Conservation (phyloP, 2,797 vertebrate genomes). For the Spinus olivaceus region DNA sequence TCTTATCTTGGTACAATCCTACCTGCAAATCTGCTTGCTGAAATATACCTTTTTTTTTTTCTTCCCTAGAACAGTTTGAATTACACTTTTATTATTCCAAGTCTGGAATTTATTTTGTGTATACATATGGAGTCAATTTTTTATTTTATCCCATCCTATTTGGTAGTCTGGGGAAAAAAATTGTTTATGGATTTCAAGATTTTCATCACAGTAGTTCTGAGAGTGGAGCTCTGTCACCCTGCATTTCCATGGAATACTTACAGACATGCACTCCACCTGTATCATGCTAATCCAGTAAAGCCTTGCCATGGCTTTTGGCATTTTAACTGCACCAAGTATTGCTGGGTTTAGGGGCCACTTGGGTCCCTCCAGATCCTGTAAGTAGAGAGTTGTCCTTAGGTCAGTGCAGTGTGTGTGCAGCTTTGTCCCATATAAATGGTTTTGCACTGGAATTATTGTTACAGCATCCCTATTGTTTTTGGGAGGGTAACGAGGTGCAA, state of each 20-base stretch:
- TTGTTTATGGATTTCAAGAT: neutral
- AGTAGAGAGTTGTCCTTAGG: neutral
- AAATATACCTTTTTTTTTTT: neutral
- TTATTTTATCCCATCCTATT: neutral
- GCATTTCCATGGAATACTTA: neutral
- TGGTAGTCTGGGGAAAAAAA: neutral
- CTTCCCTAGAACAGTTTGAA: neutral
- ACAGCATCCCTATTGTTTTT: neutral
- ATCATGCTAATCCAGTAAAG: neutral
- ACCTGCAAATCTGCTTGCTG: neutral
- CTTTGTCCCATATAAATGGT: neutral
- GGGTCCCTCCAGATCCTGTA: neutral
- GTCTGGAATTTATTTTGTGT: neutral
- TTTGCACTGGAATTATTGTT: neutral
- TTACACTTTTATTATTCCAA: neutral
- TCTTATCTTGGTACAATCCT: neutral
- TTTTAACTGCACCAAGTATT: neutral
- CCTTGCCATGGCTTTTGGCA: neutral
- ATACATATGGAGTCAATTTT: neutral
- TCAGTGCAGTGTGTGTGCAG: neutral
- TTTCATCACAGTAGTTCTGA: conserved; percentile 1
- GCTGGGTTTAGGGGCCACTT: neutral
- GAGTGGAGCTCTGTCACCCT: neutral
- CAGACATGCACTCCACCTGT: neutral
- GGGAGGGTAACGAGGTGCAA: neutral